Evolutionary conservation across 2,113 vertebrate genomes (phyloP).

Genomic region (Brienomyrus brachyistius): DNA sequence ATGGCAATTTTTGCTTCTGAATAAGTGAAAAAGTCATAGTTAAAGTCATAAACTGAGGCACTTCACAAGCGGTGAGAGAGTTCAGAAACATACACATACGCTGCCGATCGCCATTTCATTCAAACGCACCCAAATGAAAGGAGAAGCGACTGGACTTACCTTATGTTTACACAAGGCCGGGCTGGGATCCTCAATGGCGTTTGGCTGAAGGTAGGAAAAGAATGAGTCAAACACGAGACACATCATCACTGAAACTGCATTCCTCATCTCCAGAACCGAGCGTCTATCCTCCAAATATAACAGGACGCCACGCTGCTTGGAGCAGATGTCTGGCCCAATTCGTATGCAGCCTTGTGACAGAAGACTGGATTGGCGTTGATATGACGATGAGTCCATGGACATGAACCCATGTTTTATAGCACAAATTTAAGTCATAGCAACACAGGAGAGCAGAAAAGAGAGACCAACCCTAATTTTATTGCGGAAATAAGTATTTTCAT

Average conservation of each 20-base stretch:
- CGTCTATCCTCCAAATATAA: neutral
- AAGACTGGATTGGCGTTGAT: neutral
- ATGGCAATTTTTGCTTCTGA: neutral
- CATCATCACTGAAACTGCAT: neutral
- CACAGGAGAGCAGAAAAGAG: neutral
- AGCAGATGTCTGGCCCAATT: neutral
- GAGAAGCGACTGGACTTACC: slow-evolving; percentile 22
- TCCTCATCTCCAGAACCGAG: neutral
- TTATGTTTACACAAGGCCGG: slow-evolving; percentile 22
- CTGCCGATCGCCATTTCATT: neutral
- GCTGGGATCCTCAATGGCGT: slow-evolving; percentile 24
- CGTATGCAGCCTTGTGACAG: neutral
- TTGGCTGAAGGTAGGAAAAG: slow-evolving; percentile 32
- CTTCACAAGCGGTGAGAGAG: neutral
- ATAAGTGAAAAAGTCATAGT: neutral
- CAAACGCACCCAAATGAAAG: neutral
- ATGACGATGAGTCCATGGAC: neutral
- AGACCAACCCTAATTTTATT: neutral
- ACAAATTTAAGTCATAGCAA: neutral
- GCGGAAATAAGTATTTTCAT: neutral
- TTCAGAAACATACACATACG: neutral
- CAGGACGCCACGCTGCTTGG: neutral
- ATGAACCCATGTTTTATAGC: neutral
- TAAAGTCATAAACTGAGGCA: neutral
- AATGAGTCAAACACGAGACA: neutral